Percentiles rank a stretch among this genome's conserved stretches.
Conservation (phyloP, 2,113 vertebrate genomes). For the Loxodonta africana region DNA sequence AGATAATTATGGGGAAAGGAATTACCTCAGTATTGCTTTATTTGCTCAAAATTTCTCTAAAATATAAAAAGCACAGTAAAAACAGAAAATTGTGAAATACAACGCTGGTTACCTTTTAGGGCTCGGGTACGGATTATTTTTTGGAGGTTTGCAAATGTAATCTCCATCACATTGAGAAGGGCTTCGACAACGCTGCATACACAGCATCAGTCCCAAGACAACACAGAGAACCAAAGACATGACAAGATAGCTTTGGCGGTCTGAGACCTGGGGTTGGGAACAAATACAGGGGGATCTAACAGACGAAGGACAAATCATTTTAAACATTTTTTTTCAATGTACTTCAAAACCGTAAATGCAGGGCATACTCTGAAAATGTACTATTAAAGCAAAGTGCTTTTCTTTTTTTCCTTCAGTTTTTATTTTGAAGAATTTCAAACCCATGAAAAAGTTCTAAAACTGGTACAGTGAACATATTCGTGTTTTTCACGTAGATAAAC, state of each 20-base stretch:
- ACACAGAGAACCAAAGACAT: constrained; percentile 94
- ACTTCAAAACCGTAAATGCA: constrained; percentile 26
- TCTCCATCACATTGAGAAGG: constrained; percentile 86
- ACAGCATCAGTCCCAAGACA: constrained; percentile 94
- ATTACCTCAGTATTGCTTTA: neutral
- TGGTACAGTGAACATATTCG: neutral
- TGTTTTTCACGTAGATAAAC: neutral
- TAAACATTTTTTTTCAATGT: constrained; percentile 37
- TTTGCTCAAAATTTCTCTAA: constrained; percentile 47
- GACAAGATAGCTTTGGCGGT: constrained; percentile 96
- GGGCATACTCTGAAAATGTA: neutral
- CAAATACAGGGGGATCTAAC: neutral
- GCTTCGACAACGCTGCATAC: constrained; percentile 94
- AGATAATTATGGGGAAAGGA: neutral
- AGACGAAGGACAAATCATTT: constrained; percentile 40
- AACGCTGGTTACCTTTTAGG: constrained; percentile 93
- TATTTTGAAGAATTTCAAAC: constrained; percentile 1
- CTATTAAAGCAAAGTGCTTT: neutral
- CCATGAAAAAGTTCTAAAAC: constrained; percentile 35
- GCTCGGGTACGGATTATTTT: constrained; percentile 97
- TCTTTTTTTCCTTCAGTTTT: neutral
- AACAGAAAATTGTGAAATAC: neutral
- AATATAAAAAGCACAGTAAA: neutral
- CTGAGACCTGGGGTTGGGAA: constrained; percentile 90
- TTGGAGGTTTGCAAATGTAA: constrained; percentile 90